Base-by-base conservation (phyloP, 1,140 invertebrate genomes). In the Argopecten irradians region DNA sequence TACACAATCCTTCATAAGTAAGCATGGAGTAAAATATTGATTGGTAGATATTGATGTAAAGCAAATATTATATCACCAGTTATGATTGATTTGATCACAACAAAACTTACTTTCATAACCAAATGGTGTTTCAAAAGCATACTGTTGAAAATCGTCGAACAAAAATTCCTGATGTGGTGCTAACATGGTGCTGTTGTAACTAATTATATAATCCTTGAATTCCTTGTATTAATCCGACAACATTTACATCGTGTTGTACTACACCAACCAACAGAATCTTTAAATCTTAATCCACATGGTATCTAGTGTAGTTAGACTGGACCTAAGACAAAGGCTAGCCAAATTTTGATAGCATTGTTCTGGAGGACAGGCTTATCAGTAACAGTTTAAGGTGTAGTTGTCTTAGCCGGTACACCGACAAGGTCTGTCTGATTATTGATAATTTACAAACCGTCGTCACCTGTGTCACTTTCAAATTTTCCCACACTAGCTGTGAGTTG, bases 81-180 rank as follows among this genome's bases (percentile, higher is more conserved):
- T n/a, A n/a, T n/a, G n/a, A n/a, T n/a, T n/a, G n/a, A n/a, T n/a
- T n/a, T n/a, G n/a, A n/a, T n/a, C n/a, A n/a, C 28, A 71, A 28
- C n/a, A 28, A n/a, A 71, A 71, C 55, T 71, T 71, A 71, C 55
- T 71, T 28, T 71, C 55, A 28, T 71, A 71, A 71, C 55, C 55
- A 71, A 71, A 71, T 71, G 55, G 55, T 16, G 22, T 71, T 71
- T 71, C 87, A 28, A 89, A 55, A 39, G 89, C 85, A 90, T 89
- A 91, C 9, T 87, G 88, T 19, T 83, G 41, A 55, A 90, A 91
- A 22, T 91, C 90, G 22, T 90, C 89, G 41, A 87, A 90, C 13
- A 83, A n/a, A 35, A 86, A 89, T 28, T 91, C 91, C 5, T 86
- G 33, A 28, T 39, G 34, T 39, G 83, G 36, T 14, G 88, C 85